Evolutionary conservation across 2,888 invertebrate species (phyloP).

Genomic region (Melanchra persicariae): DNA sequence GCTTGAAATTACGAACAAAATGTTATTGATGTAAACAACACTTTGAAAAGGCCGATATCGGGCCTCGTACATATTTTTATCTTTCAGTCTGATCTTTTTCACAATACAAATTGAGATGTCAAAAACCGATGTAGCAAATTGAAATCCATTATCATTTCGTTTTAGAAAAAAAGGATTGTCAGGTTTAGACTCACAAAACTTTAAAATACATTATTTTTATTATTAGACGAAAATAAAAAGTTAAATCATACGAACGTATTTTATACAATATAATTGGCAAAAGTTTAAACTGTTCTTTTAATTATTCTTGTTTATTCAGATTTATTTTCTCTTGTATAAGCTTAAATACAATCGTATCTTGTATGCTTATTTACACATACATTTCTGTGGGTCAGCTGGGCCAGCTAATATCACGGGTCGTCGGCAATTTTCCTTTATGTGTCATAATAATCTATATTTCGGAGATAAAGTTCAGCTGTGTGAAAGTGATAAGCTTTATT

Average conservation of each 20-base stretch:
- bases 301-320: too few species aligned
- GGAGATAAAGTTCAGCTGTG: not conserved
- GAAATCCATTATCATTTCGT: not conserved
- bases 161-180: not conserved
- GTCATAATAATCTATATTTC: conserved; percentile 11
- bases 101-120: not conserved
- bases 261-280: too few species aligned
- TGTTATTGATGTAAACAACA: not conserved
- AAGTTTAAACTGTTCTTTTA: too few species aligned
- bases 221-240: too few species aligned
- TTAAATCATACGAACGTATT: too few species aligned
- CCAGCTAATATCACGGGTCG: conserved; percentile 3
- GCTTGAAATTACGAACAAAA: not conserved
- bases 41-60: not conserved
- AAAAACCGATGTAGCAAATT: not conserved
- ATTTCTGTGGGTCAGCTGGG: not conserved
- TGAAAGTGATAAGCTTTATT: conserved; percentile 8
- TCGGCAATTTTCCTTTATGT: not conserved
- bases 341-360: not conserved
- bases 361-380: not conserved
- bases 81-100: not conserved
- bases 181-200: conserved; percentile 12
- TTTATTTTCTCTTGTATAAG: too few species aligned
- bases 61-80: not conserved
- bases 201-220: too few species aligned